Base-by-base conservation (phyloP, 2,113 vertebrate species). In the Acinonyx jubatus region DNA sequence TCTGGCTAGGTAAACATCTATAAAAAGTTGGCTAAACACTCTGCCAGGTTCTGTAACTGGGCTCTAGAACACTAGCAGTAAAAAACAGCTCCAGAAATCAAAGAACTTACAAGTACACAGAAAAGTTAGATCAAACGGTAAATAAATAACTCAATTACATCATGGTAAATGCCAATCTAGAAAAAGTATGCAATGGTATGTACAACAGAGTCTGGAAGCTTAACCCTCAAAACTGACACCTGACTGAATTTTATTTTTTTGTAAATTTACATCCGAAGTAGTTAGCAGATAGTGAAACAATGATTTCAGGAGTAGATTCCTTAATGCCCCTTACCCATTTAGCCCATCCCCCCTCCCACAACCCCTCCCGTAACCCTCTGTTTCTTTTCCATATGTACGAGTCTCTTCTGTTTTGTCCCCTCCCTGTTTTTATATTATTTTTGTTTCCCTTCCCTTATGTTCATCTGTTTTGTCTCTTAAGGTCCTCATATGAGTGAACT, bases 141-240 rank as follows among this genome's bases (percentile, higher is more conserved):
- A 97, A 92, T 41, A 91, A 97, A n/a, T 50, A 96, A 65, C 55
- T 74, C 76, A 10, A 68, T 84, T 90, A 86, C 33, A 55, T 76
- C 73, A 96, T 21, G 16, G 25, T 87, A 82, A 79, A 92, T 63
- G 31, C 11, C 48, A 83, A 61, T 68, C 45, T 86, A 93, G 81
- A 90, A 84, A 82, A 97, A 55, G 10, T 69, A 55, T 80, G 83
- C 27, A 87, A 57, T 57, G 55, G 18, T 61, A 61, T 61, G 21
- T 45, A 45, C 57, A 23, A 61, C 11, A 80, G 6, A 79, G 41
- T 79, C 80, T 84, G 9, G 29, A 95, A 91, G 68, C 29, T 90
- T 94, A 80, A 91, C 21, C 85, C n/a, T 12, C 65, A 74, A 79
- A 78, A 36, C 38, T 92, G 50, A 97, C 31, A 95, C 1, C 12